A percentile compares a stretch with the other conserved stretches of the same genome.
Evolutionary conservation across 2,888 invertebrate genomes (phyloP).

Genomic region (Gastracanthus pulcherrimus): DNA sequence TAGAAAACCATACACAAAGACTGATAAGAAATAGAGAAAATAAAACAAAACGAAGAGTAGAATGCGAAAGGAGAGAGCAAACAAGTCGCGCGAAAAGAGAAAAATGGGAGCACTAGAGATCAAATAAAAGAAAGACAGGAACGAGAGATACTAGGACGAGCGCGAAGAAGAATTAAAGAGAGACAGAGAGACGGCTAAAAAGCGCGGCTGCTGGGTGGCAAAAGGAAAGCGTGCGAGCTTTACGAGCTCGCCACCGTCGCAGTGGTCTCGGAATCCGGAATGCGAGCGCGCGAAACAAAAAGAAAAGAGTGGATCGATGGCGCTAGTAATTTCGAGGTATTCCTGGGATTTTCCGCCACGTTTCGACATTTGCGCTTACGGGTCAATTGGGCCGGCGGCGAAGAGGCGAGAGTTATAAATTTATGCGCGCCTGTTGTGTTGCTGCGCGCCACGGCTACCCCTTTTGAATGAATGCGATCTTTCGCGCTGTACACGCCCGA

Average conservation of each 20-base stretch:
- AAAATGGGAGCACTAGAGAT: background rate
- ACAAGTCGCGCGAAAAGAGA: background rate
- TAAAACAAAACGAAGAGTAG: background rate
- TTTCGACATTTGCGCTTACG: no score
- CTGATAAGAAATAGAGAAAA: background rate
- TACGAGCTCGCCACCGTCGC: no score
- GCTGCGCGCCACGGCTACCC: no score
- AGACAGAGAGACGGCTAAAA: no score
- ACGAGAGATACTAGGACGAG: background rate
- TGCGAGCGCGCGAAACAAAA: constrained; percentile 12
- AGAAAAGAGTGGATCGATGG: constrained; percentile 17
- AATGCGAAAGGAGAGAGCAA: background rate
- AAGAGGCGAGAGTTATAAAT: background rate
- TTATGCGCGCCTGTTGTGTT: background rate
- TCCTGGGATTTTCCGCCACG: background rate
- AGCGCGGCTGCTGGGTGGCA: no score
- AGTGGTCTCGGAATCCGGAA: constrained; percentile 13
- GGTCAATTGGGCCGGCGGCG: background rate
- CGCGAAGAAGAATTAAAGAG: background rate
- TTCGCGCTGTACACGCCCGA: background rate
- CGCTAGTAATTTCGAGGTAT: constrained; percentile 23
- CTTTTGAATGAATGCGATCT: background rate
- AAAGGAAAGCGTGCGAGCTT: background rate
- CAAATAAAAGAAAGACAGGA: constrained; percentile 19
- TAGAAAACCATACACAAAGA: background rate